A percentile compares a stretch with the other conserved stretches of the same genome.
Conservation (phyloP, 2,113 vertebrate genomes). For the Gadus macrocephalus region DNA sequence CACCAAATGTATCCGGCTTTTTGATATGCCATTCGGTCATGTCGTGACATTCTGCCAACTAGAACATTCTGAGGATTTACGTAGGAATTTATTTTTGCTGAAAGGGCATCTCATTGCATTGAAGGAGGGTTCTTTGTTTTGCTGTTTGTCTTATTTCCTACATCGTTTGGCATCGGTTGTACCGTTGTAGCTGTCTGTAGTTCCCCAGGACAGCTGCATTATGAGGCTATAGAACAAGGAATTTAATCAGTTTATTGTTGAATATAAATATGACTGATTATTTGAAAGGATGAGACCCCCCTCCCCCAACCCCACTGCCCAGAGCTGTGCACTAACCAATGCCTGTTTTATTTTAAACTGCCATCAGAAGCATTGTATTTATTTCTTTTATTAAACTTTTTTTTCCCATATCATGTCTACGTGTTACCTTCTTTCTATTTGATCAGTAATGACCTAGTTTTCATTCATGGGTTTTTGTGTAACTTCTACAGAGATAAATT, state of each 20-base stretch:
- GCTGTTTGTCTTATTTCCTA: too few species aligned
- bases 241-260: too few species aligned
- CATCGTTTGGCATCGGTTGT: too few species aligned
- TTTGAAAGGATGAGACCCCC: conserved; percentile 43
- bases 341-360: conserved; percentile 70
- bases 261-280: conserved; percentile 42
- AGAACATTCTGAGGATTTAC: too few species aligned
- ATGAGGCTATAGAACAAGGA: too few species aligned
- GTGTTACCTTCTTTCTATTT: conserved; percentile 61
- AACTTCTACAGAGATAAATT: background rate
- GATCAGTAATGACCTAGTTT: conserved; percentile 17
- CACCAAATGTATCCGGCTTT: too few species aligned
- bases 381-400: conserved; percentile 25
- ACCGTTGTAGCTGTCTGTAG: too few species aligned
- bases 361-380: conserved; percentile 71
- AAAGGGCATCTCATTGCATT: too few species aligned
- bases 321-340: conserved; percentile 71
- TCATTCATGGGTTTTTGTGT: conserved; percentile 3
- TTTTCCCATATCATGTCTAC: conserved; percentile 7
- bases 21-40: background rate
- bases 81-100: too few species aligned
- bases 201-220: too few species aligned
- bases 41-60: background rate
- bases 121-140: too few species aligned
- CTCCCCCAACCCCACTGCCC: conserved; percentile 10